Evolutionary conservation across 2,888 invertebrate species (phyloP), one percentile per base, ranked within the genome.

Genomic region (Rhagonycha fulva): DNA sequence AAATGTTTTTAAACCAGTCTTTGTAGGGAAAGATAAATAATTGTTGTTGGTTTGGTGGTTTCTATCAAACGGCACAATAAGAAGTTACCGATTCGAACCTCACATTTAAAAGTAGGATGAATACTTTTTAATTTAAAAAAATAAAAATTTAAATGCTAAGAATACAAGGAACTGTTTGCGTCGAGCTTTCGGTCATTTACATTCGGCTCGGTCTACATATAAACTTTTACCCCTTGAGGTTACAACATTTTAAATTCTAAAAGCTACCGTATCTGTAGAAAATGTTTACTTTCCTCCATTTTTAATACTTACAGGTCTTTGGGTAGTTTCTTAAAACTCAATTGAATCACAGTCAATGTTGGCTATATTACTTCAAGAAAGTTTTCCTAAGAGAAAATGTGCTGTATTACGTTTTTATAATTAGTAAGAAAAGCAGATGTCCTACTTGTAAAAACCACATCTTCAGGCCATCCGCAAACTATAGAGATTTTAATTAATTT

Each of bases 121-220:
- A 47, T 47, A 47, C 47, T 5, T 47, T 47, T n/a, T 47, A 47
- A 47, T 47, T 47, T 47, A 47, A 47, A n/a, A 47, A 47, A 47
- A 47, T 47, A 47, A 47, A 47, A 47, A 47, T 47, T 47, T 47
- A 47, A 47, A 47, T 47, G 47, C 47, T n/a, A 47, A 47, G 47
- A 47, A n/a, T 47, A 47, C 47, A 47, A 47, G 47, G 47, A 47
- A 47, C n/a, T 47, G 47, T n/a, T 47, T 47, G 47, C 47, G 74
- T 72, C 74, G 70, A 67, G 74, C 75, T 80, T 74, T 71, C 61
- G 78, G 80, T 76, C 78, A 80, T 80, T 66, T 78, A 71, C 78
- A 79, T 78, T 76, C 76, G 76, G 78, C 75, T 75, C 72, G 62
- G 61, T 75, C 70, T 62, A 69, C 70, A 68, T 74, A 69, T 76